phyloP scores from a whole-genome alignment of 1,140 invertebrate genomes.

The Pseudomyrmex pallidus region DNA sequence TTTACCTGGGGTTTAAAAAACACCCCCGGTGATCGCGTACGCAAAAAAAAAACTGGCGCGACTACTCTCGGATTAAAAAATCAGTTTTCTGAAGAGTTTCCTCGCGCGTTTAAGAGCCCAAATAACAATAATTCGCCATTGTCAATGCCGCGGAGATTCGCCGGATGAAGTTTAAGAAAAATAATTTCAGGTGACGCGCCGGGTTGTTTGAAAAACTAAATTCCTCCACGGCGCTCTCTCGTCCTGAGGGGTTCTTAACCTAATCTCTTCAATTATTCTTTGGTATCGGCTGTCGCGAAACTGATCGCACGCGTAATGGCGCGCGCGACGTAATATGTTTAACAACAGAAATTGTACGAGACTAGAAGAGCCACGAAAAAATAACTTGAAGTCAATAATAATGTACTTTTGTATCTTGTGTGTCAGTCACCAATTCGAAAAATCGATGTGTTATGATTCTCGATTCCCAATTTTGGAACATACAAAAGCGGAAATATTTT shows the following conservation, averaged over 20 bases:
- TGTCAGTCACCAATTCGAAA: too few species aligned
- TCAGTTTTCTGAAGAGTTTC: too few species aligned
- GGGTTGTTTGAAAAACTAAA: slow-evolving; percentile 35
- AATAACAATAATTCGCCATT: slow-evolving; percentile 19
- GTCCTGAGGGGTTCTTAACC: slow-evolving; percentile 76
- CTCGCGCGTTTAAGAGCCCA: background rate
- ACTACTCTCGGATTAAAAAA: too few species aligned
- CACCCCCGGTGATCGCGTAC: too few species aligned
- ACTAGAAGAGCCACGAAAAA: slow-evolving; percentile 27
- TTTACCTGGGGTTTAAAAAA: too few species aligned
- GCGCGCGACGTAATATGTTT: slow-evolving; percentile 37
- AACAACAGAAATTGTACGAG: slow-evolving; percentile 41
- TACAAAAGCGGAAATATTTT: background rate
- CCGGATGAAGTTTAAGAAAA: slow-evolving; percentile 24
- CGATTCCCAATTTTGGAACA: background rate
- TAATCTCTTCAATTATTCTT: slow-evolving; percentile 81
- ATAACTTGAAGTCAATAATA: background rate
- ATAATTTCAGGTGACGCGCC: slow-evolving; percentile 26
- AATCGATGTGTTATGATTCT: background rate
- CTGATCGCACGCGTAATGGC: background rate
- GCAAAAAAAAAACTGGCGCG: too few species aligned
- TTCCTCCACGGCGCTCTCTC: slow-evolving; percentile 5
- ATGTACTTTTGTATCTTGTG: too few species aligned
- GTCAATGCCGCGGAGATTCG: background rate
- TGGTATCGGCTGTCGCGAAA: slow-evolving; percentile 81